Conservation (phyloP, 2,113 vertebrate genomes). For the Pagrus major region DNA sequence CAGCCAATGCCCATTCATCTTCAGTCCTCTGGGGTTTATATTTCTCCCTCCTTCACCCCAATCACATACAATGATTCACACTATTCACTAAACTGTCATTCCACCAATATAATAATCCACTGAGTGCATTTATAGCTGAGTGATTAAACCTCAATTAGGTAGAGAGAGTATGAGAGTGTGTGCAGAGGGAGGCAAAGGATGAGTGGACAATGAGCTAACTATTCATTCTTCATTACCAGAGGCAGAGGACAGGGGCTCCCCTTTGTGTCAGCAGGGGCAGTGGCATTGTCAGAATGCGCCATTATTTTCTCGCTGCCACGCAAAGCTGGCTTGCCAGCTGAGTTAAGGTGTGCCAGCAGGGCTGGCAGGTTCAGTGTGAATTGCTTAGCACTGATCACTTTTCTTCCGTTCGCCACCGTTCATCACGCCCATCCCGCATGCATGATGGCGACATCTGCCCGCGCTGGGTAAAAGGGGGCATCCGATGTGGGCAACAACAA, state of each 20-base stretch:
- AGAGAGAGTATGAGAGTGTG: slow-evolving; percentile 21
- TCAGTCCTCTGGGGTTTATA: slow-evolving; percentile 9
- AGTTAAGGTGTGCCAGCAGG: slow-evolving; percentile 68
- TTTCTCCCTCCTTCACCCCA: slow-evolving; percentile 1
- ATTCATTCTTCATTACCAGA: slow-evolving; percentile 74
- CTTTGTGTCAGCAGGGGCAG: slow-evolving; percentile 68
- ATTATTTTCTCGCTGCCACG: slow-evolving; percentile 70
- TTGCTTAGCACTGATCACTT: slow-evolving; percentile 67
- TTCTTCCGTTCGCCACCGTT: slow-evolving; percentile 44
- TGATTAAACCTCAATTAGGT: slow-evolving; percentile 60
- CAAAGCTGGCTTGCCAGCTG: slow-evolving; percentile 65
- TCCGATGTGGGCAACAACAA: slow-evolving; percentile 71
- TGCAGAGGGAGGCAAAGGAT: slow-evolving; percentile 34
- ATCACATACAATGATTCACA: slow-evolving; percentile 24
- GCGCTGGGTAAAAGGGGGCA: slow-evolving; percentile 52
- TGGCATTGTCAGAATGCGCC: slow-evolving; percentile 71
- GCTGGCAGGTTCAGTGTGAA: slow-evolving; percentile 69
- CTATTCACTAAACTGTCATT: slow-evolving; percentile 27
- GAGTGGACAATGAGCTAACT: slow-evolving; percentile 66
- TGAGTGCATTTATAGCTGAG: slow-evolving; percentile 37
- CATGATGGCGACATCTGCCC: slow-evolving; percentile 63
- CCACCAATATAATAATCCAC: slow-evolving; percentile 45
- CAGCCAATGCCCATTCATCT: slow-evolving; percentile 6
- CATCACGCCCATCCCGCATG: slow-evolving; percentile 57
- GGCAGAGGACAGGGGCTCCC: slow-evolving; percentile 63